A percentile compares a stretch with the other conserved stretches of the same genome.
phyloP scores from a whole-genome alignment of 1,140 invertebrate species.

The Campoletis sonorensis region DNA sequence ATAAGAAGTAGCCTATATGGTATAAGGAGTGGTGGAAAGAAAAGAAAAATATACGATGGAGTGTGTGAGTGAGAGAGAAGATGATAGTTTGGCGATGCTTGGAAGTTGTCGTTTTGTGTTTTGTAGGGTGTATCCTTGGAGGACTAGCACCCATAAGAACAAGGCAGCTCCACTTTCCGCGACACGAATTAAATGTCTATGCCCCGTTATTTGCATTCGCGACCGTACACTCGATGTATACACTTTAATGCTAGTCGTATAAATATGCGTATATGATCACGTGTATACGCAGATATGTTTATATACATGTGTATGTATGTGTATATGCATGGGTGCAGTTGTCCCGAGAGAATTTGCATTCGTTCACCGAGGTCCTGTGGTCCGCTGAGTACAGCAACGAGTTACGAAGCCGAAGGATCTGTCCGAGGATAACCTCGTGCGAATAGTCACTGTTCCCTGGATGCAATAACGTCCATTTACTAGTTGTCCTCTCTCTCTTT shows the following conservation, averaged over 20 bases:
- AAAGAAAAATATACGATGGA: not conserved
- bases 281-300: not conserved
- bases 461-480: constrained; percentile 46
- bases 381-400: constrained; percentile 3
- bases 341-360: constrained; percentile 41
- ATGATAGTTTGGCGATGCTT: not conserved
- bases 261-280: not conserved
- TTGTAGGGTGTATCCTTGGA: not conserved
- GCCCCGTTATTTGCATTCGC: constrained; percentile 43
- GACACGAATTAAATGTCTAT: constrained; percentile 45
- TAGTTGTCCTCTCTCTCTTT: not conserved
- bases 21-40: constrained; percentile 8
- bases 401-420: constrained; percentile 44
- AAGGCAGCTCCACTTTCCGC: constrained; percentile 41
- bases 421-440: constrained; percentile 42
- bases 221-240: not conserved
- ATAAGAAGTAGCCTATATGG: constrained; percentile 7
- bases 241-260: constrained; percentile 10
- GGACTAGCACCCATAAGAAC: constrained; percentile 33
- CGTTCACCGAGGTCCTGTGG: constrained; percentile 23
- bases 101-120: not conserved
- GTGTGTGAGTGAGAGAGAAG: not conserved
- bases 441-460: constrained; percentile 42
- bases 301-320: not conserved
- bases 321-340: constrained; percentile 10